These are phyloP conservation scores for Argyresthia goedartella DNA, from an alignment of 2,888 invertebrate genomes.

Conservation along the genomic window DNA sequence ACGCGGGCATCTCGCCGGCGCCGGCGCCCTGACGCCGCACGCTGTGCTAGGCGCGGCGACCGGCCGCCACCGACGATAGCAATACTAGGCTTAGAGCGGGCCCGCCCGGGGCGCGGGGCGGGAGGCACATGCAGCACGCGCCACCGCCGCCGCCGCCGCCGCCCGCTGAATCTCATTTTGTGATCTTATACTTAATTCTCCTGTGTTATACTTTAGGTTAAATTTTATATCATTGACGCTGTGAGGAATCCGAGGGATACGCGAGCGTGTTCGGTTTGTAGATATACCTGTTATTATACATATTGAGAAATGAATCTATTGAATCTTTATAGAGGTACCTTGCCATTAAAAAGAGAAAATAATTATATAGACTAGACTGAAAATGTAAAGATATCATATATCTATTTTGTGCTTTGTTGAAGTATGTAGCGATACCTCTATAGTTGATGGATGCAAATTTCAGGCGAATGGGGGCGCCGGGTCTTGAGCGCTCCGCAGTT, in stretches of 20 bases:
- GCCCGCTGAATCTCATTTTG: slow-evolving; percentile 71
- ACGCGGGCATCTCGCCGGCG: slow-evolving; percentile 81
- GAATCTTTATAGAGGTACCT: slow-evolving; percentile 70
- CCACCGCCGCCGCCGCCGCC: slow-evolving; percentile 35
- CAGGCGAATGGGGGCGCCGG: slow-evolving; percentile 36
- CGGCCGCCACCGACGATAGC: slow-evolving; percentile 41
- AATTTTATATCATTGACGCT: slow-evolving; percentile 71
- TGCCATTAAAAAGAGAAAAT: slow-evolving; percentile 62
- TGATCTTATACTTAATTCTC: slow-evolving; percentile 72
- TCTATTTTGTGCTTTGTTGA: slow-evolving; percentile 69
- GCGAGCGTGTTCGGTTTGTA: slow-evolving; percentile 62
- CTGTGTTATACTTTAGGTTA: slow-evolving; percentile 72
- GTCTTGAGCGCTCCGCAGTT: slow-evolving; percentile 45
- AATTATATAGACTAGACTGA: slow-evolving; percentile 71
- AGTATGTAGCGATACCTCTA: slow-evolving; percentile 41
- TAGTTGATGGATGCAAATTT: slow-evolving; percentile 49
- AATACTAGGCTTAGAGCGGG: slow-evolving; percentile 69
- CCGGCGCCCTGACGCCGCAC: slow-evolving; percentile 67
- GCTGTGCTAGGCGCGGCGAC: slow-evolving; percentile 75
- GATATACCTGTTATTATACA: slow-evolving; percentile 68
- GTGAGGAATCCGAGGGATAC: slow-evolving; percentile 61
- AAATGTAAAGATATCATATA: slow-evolving; percentile 62
- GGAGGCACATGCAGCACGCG: slow-evolving; percentile 16
- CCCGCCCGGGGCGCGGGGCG: slow-evolving; percentile 28
- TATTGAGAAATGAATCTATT: slow-evolving; percentile 64